Evolutionary conservation across 2,888 invertebrate genomes (phyloP).

Genomic region (Amphipoea oculea): DNA sequence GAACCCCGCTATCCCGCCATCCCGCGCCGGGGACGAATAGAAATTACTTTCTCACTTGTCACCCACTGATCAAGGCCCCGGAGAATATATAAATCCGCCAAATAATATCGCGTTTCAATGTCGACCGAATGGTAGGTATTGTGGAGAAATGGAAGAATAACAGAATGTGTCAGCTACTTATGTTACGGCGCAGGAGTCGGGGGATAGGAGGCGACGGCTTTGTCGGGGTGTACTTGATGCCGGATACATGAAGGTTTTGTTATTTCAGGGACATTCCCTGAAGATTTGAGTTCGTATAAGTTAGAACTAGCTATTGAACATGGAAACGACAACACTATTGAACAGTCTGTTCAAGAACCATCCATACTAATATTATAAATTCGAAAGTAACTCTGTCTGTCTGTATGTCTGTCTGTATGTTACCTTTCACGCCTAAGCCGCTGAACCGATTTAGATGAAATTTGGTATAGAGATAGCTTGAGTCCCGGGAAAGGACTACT

Average conservation of each 20-base stretch:
- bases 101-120: constrained; percentile 67
- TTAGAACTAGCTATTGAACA: constrained; percentile 15
- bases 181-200: constrained; percentile 32
- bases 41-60: constrained; percentile 72
- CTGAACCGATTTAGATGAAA: too few relatives aligned
- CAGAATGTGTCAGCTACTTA: constrained; percentile 54
- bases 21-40: constrained; percentile 57
- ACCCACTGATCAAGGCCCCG: constrained; percentile 62
- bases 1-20: constrained; percentile 26
- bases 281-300: neutral
- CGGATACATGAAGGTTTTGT: constrained; percentile 17
- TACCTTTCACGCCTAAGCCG: too few relatives aligned
- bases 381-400: too few relatives aligned
- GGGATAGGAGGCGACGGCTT: neutral
- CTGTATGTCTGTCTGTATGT: too few relatives aligned
- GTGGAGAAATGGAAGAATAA: constrained; percentile 52
- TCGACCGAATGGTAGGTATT: constrained; percentile 44
- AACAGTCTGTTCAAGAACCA: neutral
- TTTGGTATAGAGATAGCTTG: too few relatives aligned
- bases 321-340: neutral
- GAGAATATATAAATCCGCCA: constrained; percentile 66
- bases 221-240: constrained; percentile 11
- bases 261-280: constrained; percentile 17
- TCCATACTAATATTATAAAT: neutral
- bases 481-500: too few relatives aligned